phyloP scores from a whole-genome alignment of 2,888 invertebrate species.

The Hesperia comma region DNA sequence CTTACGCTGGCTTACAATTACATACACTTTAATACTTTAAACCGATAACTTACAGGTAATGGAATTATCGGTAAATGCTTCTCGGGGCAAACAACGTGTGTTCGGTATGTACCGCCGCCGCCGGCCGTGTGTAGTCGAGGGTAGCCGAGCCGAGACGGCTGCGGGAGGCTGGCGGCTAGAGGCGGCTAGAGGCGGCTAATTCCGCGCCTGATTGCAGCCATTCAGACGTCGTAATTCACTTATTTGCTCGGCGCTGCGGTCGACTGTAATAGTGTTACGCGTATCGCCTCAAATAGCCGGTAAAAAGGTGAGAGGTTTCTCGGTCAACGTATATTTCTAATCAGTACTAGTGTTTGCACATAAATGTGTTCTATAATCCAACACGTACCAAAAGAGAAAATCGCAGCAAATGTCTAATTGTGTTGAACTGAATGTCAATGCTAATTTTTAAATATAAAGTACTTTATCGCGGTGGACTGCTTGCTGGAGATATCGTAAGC shows the following conservation, averaged over 20 bases:
- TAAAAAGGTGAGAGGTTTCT: no score
- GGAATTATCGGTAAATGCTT: background rate
- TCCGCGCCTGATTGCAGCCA: slow-evolving; percentile 12
- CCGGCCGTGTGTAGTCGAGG: background rate
- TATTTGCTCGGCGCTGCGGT: background rate
- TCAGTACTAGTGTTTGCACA: no score
- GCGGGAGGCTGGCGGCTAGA: no score
- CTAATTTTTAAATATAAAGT: no score
- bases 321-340: background rate
- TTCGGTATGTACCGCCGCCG: background rate
- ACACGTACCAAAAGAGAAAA: no score
- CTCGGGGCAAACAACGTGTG: background rate
- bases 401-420: no score
- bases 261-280: background rate
- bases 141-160: background rate
- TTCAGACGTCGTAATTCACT: slow-evolving; percentile 6
- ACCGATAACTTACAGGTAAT: background rate
- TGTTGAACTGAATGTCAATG: no score
- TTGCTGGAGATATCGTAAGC: no score
- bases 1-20: background rate
- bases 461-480: no score
- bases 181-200: no score
- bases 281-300: no score
- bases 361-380: no score
- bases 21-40: background rate